Percentiles rank a stretch among this genome's conserved stretches.
Conservation (phyloP, 2,888 invertebrate species). For the Leptopilina myrica region DNA sequence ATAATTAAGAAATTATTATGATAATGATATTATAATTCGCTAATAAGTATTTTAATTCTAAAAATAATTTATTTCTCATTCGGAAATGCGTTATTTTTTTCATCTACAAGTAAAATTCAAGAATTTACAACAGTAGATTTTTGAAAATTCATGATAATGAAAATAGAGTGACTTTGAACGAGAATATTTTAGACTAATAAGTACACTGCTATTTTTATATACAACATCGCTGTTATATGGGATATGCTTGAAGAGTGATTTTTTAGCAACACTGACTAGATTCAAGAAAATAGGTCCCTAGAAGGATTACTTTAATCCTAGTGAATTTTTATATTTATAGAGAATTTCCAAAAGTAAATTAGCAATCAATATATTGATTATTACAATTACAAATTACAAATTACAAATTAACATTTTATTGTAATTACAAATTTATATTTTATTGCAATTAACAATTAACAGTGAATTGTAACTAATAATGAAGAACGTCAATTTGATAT, state of each 20-base stretch:
- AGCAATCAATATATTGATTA: too few species aligned
- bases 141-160: conserved; percentile 1
- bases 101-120: neutral
- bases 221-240: conserved; percentile 22
- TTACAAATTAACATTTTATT: too few species aligned
- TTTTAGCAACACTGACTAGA: conserved; percentile 15
- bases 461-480: too few species aligned
- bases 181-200: neutral
- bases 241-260: conserved; percentile 13
- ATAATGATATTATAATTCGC: too few species aligned
- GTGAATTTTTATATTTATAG: neutral
- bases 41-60: neutral
- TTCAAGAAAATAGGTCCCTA: conserved; percentile 14
- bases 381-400: too few species aligned
- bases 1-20: too few species aligned
- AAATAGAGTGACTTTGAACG: conserved; percentile 13
- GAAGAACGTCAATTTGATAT: too few species aligned
- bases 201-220: conserved; percentile 13
- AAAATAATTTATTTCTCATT: neutral
- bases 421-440: too few species aligned
- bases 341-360: neutral
- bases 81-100: neutral
- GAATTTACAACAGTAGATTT: neutral
- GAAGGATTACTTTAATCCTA: conserved; percentile 2
- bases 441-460: too few species aligned